These are phyloP conservation scores for Empis stercorea DNA, from an alignment of 2,888 invertebrate genomes.

Conservation along the genomic window DNA sequence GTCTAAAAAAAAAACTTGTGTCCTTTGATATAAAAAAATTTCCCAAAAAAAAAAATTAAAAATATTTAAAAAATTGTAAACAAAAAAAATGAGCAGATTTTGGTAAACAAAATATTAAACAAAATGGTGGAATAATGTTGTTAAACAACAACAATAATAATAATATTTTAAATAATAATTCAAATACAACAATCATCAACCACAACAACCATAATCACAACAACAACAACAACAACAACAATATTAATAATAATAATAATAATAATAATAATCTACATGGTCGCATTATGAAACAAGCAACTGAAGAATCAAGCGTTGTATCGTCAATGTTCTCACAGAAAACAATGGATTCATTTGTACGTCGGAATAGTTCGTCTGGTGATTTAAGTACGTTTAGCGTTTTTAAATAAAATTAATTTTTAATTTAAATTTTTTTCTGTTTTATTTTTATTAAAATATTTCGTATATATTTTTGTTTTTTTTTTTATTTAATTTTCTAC, in stretches of 20 bases:
- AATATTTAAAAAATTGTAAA: neutral
- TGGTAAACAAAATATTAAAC: slow-evolving; percentile 8
- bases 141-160: slow-evolving; percentile 2
- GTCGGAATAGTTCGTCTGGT: slow-evolving; percentile 57
- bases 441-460: neutral
- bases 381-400: slow-evolving; percentile 50
- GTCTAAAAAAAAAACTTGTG: too few species aligned
- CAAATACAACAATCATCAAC: slow-evolving; percentile 3
- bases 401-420: too few species aligned
- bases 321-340: slow-evolving; percentile 22
- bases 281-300: slow-evolving; percentile 7
- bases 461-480: slow-evolving; percentile 1
- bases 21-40: too few species aligned
- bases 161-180: slow-evolving; percentile 2
- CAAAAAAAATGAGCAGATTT: slow-evolving; percentile 8
- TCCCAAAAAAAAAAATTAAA: neutral
- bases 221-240: slow-evolving; percentile 1
- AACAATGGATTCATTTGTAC: slow-evolving; percentile 49
- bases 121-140: neutral
- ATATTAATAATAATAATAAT: slow-evolving; percentile 2
- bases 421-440: neutral
- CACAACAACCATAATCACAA: slow-evolving; percentile 3
- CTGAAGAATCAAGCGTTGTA: slow-evolving; percentile 9
- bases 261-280: slow-evolving; percentile 6
- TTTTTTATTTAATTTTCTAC: neutral